phyloP scores from a whole-genome alignment of 2,888 invertebrate genomes.

The Micropterix aruncella region DNA sequence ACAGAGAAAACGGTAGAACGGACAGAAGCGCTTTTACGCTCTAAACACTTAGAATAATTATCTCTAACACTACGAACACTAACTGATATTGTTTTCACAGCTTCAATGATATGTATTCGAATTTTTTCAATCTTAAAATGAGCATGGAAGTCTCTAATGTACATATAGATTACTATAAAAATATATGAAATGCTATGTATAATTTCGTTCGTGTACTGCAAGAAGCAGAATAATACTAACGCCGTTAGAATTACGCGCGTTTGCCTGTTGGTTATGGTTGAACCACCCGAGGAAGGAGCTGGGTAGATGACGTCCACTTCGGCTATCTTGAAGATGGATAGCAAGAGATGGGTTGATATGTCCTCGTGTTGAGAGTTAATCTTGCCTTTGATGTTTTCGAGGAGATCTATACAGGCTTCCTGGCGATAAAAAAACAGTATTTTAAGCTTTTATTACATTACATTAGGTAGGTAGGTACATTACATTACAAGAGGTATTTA shows the following conservation, averaged over 20 bases:
- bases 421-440: constrained; percentile 26
- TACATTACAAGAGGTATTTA: not conserved
- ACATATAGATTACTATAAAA: too few species aligned
- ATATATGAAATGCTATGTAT: too few species aligned
- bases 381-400: constrained; percentile 68
- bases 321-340: constrained; percentile 86
- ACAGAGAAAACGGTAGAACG: not conserved
- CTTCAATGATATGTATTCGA: constrained; percentile 11
- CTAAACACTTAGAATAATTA: constrained; percentile 8
- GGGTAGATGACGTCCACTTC: constrained; percentile 81
- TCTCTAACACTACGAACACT: constrained; percentile 1
- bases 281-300: constrained; percentile 25
- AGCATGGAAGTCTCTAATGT: constrained; percentile 4
- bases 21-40: not conserved
- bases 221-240: not conserved
- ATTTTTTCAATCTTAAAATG: constrained; percentile 6
- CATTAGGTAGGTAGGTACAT: not conserved
- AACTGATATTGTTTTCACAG: constrained; percentile 8
- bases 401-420: constrained; percentile 73
- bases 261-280: not conserved
- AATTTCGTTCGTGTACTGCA: not conserved
- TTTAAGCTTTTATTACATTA: constrained; percentile 1
- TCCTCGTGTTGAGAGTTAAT: constrained; percentile 77
- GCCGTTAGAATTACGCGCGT: not conserved
- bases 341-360: constrained; percentile 71